Evolutionary conservation across 2,888 invertebrate species (phyloP).

Genomic region (Diaphora mendica): DNA sequence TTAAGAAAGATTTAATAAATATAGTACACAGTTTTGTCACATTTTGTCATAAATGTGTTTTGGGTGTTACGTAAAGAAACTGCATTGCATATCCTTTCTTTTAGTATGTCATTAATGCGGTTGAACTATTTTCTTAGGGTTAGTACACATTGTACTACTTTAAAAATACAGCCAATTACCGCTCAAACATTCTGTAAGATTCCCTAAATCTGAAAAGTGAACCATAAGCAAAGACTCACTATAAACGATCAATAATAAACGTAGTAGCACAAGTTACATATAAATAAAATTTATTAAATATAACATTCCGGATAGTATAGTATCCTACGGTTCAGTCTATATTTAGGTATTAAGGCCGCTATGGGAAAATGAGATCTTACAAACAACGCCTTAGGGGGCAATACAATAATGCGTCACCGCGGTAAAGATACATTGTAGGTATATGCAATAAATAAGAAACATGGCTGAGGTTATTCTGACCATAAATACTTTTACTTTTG

Average conservation of each 20-base stretch:
- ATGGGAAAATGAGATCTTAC: not conserved
- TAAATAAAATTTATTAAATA: not conserved
- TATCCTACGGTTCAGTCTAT: not conserved
- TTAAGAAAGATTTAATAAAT: not conserved
- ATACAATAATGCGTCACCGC: not conserved
- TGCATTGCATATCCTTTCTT: not conserved
- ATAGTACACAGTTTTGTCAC: not conserved
- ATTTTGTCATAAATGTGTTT: not conserved
- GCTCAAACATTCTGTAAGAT: not conserved
- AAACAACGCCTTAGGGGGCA: not conserved
- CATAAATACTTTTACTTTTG: not conserved
- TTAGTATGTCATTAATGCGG: too few species aligned
- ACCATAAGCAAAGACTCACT: not conserved
- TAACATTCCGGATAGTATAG: not conserved
- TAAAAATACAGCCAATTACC: not conserved
- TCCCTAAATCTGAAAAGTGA: not conserved
- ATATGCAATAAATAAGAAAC: not conserved
- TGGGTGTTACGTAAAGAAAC: not conserved
- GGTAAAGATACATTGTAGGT: not conserved
- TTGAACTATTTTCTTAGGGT: too few species aligned
- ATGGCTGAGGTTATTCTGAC: not conserved
- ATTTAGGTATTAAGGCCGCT: not conserved
- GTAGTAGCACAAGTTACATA: not conserved
- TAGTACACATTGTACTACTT: too few species aligned
- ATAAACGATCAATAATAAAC: not conserved